Evolutionary conservation across 2,797 vertebrate species (phyloP).

Genomic region (Florisuga fusca): DNA sequence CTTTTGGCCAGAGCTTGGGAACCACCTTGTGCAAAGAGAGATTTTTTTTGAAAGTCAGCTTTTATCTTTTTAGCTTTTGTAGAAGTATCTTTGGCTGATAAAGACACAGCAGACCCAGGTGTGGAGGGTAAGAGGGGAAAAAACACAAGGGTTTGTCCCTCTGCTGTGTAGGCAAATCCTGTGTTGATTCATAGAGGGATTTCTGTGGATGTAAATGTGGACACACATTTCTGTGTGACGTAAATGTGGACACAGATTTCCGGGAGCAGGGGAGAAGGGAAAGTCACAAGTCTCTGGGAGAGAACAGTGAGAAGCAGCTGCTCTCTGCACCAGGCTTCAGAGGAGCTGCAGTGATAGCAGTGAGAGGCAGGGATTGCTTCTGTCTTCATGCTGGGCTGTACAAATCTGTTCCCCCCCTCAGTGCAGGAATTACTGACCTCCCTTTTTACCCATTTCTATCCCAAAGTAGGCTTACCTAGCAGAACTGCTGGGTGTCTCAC

Average conservation of each 20-base stretch:
- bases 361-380: not conserved
- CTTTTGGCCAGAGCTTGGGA: not conserved
- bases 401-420: accelerated
- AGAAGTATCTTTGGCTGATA: not conserved
- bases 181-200: not conserved
- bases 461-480: not conserved
- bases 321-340: not conserved
- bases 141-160: not conserved
- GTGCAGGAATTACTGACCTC: not conserved
- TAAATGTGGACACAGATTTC: not conserved
- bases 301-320: accelerated
- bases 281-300: not conserved
- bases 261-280: not conserved
- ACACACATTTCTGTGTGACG: not conserved
- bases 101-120: not conserved
- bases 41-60: not conserved
- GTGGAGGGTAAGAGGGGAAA: not conserved
- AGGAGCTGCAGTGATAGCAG: not conserved
- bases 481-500: not conserved
- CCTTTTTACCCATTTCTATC: not conserved
- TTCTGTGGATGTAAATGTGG: not conserved
- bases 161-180: not conserved
- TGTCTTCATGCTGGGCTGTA: not conserved
- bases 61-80: not conserved
- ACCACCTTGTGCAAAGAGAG: not conserved